Evolutionary conservation across 1,140 invertebrate genomes (phyloP).

Genomic region (Triops cancriformis): DNA sequence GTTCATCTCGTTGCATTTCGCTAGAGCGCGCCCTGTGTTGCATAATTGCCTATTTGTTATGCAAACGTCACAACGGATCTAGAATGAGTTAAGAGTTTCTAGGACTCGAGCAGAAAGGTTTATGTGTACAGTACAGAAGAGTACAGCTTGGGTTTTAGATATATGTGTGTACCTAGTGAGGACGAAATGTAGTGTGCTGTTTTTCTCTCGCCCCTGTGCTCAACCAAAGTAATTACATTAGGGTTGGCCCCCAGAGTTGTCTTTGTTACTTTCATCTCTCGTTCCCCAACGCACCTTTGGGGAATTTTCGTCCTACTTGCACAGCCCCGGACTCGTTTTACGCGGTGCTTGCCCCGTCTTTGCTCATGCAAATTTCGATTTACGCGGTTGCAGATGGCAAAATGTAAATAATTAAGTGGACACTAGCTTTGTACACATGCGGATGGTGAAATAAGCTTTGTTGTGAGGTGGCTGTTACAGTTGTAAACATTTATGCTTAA

Average conservation of each 20-base stretch:
- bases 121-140: neutral
- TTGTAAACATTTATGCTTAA: too few species aligned
- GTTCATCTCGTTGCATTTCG: neutral
- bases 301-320: neutral
- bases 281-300: neutral
- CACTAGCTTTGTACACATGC: too few species aligned
- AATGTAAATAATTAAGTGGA: too few species aligned
- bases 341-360: too few species aligned
- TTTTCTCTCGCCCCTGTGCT: neutral
- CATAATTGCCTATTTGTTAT: neutral
- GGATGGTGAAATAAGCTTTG: too few species aligned
- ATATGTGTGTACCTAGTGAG: neutral
- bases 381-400: too few species aligned
- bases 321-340: too few species aligned
- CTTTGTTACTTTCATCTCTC: neutral
- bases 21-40: neutral
- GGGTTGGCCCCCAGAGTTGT: neutral
- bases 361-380: too few species aligned
- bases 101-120: neutral
- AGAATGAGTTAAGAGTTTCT: neutral
- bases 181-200: neutral
- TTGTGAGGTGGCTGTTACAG: too few species aligned
- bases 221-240: slow-evolving; percentile 11
- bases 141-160: too few species aligned
- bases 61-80: neutral